Evolutionary conservation across 2,113 vertebrate genomes (phyloP).

Genomic region (Notarius lentiginosus): DNA sequence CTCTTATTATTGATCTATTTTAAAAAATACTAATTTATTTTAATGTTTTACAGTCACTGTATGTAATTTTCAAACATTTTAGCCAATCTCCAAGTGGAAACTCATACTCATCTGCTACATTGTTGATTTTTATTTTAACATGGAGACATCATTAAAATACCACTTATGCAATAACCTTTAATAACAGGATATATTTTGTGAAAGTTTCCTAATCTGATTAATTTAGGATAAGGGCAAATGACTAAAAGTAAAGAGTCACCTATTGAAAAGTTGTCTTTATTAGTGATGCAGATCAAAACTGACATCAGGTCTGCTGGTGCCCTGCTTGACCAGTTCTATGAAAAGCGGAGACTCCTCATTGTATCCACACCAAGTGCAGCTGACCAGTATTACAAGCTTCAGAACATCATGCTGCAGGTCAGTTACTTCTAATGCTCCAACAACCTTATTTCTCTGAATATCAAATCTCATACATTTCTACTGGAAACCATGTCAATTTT

Average conservation of each 20-base stretch:
- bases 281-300: constrained; percentile 87
- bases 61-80: neutral
- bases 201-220: neutral
- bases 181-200: neutral
- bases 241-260: neutral
- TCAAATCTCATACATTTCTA: constrained; percentile 1
- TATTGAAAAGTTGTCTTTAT: constrained; percentile 13
- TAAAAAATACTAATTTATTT: neutral
- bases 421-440: constrained; percentile 37
- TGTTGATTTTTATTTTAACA: neutral
- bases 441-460: neutral
- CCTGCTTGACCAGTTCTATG: constrained; percentile 91
- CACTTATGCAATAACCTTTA: neutral
- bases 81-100: neutral
- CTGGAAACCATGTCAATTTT: neutral
- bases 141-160: neutral
- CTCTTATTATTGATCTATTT: neutral
- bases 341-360: constrained; percentile 86
- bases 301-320: constrained; percentile 78
- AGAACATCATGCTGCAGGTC: constrained; percentile 91
- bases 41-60: neutral
- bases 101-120: neutral
- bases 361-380: constrained; percentile 84
- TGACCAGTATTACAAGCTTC: constrained; percentile 86
- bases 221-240: neutral